Base-by-base conservation (phyloP, 2,797 vertebrate species). In the Tarsius wallacei region DNA sequence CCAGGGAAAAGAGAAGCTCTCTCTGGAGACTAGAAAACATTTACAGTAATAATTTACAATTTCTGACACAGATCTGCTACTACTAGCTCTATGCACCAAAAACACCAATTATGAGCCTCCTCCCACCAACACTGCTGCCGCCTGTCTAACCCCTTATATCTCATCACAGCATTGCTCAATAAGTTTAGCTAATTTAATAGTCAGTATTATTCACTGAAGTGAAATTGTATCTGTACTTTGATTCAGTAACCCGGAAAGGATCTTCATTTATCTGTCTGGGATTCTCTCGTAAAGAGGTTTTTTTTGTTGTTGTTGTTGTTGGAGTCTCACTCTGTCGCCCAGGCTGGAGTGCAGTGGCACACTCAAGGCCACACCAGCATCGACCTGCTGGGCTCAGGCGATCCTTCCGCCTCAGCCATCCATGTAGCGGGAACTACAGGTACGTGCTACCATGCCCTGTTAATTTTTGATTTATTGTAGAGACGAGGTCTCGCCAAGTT, bases 21-120 rank as follows among this genome's bases (percentile, higher is more conserved):
- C 98, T 97, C 98, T 55, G 71, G 98, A 98, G 98, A 98, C 87
- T 83, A 96, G 96, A 97, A 97, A 98, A 98, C 93, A 97, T 96
- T 98, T 95, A 97, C 82, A 97, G 96, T 95, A 97, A 98, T 98
- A 98, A 98, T 98, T 98, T 98, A 97, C 95, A 92, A 80, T 97
- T 98, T 98, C 95, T 92, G 97, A 94, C 90, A 94, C 94, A 97
- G 94, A 96, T 92, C 96, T 97, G 96, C 96, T 83, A 87, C 97
- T 97, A 93, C 93, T 94, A 98, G 98, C 97, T 97, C 95, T 51
- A 83, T 93, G 91, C 86, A 97, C 97, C 96, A 88, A 98, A 98
- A 97, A 94, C 86, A 97, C 95, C 97, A 97, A 97, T 98, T 98
- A 98, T 57, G 96, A 97, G 77, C 96, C 94, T 97, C 53, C 49